phyloP scores from a whole-genome alignment of 2,113 vertebrate genomes.

The Rhineura floridana region DNA sequence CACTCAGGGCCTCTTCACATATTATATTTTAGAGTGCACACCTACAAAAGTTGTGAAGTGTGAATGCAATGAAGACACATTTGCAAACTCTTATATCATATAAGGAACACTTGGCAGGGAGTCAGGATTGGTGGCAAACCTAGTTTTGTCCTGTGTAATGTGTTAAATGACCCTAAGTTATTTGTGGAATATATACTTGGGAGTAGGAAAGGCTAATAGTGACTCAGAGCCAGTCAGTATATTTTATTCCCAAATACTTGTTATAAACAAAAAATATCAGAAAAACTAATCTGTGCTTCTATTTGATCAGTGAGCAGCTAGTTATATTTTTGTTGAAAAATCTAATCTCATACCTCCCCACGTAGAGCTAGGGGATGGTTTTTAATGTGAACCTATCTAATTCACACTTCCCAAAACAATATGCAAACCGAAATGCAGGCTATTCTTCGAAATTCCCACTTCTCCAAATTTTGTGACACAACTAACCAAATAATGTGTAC shows the following conservation, averaged over 20 bases:
- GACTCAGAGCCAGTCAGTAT: not conserved
- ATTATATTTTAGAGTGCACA: not conserved
- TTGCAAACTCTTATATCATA: not conserved
- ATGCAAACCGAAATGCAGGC: too few relatives aligned
- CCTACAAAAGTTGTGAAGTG: not conserved
- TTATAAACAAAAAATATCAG: not conserved
- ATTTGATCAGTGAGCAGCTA: too few relatives aligned
- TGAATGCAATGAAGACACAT: not conserved
- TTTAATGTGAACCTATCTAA: too few relatives aligned
- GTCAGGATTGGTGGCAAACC: not conserved
- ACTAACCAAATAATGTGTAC: too few relatives aligned
- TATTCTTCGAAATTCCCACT: too few relatives aligned
- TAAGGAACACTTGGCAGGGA: not conserved
- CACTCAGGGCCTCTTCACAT: not conserved
- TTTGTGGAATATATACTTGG: not conserved
- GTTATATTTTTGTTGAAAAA: too few relatives aligned
- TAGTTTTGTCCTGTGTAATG: not conserved
- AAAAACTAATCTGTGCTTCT: too few relatives aligned
- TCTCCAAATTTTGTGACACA: too few relatives aligned
- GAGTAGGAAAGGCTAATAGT: not conserved
- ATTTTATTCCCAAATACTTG: not conserved
- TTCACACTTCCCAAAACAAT: too few relatives aligned
- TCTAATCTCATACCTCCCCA: too few relatives aligned
- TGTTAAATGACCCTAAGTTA: not conserved
- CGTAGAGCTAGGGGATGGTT: too few relatives aligned